Percentiles rank a stretch among this genome's conserved stretches.
These are phyloP conservation scores for Tanypteryx hageni DNA, from an alignment of 2,888 invertebrate species.

Conservation along the genomic window DNA sequence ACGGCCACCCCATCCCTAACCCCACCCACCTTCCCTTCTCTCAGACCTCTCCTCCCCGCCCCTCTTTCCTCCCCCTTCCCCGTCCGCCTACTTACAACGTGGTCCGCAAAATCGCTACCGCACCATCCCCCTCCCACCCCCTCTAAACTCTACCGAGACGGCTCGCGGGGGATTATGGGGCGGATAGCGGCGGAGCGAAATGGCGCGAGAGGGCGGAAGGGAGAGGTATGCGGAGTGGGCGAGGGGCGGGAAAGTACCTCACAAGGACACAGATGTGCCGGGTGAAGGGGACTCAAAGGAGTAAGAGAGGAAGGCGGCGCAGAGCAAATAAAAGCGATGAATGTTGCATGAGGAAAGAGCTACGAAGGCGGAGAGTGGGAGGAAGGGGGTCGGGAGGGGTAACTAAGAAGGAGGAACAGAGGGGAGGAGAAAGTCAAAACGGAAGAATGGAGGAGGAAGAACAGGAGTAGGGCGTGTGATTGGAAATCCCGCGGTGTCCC, in stretches of 20 bases:
- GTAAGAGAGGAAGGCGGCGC: neutral
- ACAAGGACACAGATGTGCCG: neutral
- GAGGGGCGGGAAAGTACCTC: too few species aligned
- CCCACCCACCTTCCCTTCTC: neutral
- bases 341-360: neutral
- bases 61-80: neutral
- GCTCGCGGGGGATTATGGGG: too few species aligned
- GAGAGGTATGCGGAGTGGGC: too few species aligned
- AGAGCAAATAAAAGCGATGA: too few species aligned
- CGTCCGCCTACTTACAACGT: too few species aligned
- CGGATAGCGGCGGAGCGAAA: too few species aligned
- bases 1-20: neutral
- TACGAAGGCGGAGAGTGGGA: neutral
- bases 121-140: too few species aligned
- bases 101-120: too few species aligned
- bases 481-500: constrained; percentile 41
- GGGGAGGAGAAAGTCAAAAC: neutral
- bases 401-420: neutral
- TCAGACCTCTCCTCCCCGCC: neutral
- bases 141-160: too few species aligned
- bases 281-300: neutral
- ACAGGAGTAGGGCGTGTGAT: neutral
- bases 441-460: neutral
- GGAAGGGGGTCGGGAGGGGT: neutral
- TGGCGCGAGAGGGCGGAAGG: too few species aligned